Percentiles rank a stretch among this genome's conserved stretches.
phyloP scores from a whole-genome alignment of 2,113 vertebrate species.

The Nothocercus nigrocapillus region DNA sequence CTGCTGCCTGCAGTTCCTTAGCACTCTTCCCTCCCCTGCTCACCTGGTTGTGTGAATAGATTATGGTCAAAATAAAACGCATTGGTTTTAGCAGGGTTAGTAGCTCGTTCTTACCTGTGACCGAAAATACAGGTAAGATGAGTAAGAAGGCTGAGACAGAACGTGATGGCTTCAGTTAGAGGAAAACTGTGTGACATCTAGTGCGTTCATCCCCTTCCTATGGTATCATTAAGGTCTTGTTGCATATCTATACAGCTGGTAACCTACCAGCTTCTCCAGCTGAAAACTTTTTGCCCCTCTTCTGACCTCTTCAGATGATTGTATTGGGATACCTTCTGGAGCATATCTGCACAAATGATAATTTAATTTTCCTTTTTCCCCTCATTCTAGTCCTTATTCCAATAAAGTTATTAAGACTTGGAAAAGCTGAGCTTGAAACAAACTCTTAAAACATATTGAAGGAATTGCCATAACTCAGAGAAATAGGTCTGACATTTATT shows the following conservation, averaged over 20 bases:
- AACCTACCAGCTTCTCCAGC: background rate
- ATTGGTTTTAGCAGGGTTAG: background rate
- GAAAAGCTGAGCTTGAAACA: slow-evolving; percentile 36
- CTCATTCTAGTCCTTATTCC: background rate
- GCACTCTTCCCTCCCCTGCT: background rate
- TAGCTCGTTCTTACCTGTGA: background rate
- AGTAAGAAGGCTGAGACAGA: background rate
- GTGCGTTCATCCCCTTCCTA: background rate
- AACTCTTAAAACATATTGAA: background rate
- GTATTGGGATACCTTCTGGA: background rate
- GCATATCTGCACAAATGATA: background rate
- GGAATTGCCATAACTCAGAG: slow-evolving; percentile 24
- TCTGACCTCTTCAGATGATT: background rate
- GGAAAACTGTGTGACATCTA: fast-evolving
- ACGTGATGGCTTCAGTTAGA: background rate
- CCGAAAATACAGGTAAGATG: background rate
- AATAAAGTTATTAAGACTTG: background rate
- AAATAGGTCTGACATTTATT: background rate
- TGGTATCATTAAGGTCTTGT: background rate
- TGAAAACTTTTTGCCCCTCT: background rate
- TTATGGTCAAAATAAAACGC: background rate
- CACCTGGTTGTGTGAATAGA: fast-evolving
- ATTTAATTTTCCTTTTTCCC: background rate
- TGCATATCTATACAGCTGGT: background rate
- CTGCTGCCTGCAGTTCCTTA: background rate